Evolutionary conservation across 1,140 invertebrate genomes (phyloP).

Genomic region (Archivesica marissinica): DNA sequence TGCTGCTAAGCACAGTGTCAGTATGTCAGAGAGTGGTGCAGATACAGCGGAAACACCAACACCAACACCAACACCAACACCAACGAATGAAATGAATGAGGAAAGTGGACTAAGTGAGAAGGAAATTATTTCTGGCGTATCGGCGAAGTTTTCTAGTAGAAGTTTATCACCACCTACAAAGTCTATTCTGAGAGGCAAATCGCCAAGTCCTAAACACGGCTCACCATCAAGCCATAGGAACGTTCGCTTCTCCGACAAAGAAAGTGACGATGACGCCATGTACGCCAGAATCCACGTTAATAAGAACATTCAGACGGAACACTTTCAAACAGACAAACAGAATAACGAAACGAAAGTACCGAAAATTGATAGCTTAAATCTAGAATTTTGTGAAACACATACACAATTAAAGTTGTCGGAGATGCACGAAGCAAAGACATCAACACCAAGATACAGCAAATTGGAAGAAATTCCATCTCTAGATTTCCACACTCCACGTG

Average conservation of each 20-base stretch:
- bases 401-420: not conserved
- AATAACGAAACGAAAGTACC: not conserved
- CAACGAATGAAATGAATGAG: not conserved
- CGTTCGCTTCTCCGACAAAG: slow-evolving; percentile 47
- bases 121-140: not conserved
- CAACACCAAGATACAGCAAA: slow-evolving; percentile 22
- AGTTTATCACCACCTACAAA: slow-evolving; percentile 23
- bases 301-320: slow-evolving; percentile 39
- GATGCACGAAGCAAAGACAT: slow-evolving; percentile 17
- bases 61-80: too few relatives aligned
- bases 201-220: slow-evolving; percentile 33
- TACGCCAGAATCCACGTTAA: slow-evolving; percentile 48
- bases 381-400: not conserved
- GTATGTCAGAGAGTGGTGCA: not conserved
- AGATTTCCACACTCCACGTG: slow-evolving; percentile 26
- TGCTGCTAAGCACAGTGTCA: too few relatives aligned
- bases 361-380: not conserved
- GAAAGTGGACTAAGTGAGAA: not conserved
- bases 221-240: slow-evolving; percentile 26
- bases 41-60: not conserved
- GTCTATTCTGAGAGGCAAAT: slow-evolving; percentile 30
- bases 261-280: slow-evolving; percentile 24
- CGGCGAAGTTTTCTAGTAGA: not conserved
- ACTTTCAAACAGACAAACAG: not conserved
- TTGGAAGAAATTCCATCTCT: not conserved